Conservation (phyloP, 1,140 invertebrate genomes). For the Habropoda laboriosa region DNA sequence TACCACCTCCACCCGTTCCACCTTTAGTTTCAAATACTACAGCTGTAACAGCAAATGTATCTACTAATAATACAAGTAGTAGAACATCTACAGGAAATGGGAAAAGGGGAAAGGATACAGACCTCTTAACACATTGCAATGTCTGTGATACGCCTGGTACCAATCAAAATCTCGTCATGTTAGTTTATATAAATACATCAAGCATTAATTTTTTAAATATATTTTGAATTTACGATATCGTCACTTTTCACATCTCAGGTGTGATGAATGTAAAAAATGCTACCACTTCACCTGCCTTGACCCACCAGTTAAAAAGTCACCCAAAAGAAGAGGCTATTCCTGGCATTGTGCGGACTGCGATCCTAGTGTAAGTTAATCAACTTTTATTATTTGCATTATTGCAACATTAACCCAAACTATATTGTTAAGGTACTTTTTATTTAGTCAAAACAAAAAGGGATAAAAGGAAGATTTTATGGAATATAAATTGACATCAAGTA, state of each 20-base stretch:
- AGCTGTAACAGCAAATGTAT: conserved; percentile 30
- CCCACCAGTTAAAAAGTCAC: conserved; percentile 95
- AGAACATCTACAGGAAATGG: conserved; percentile 63
- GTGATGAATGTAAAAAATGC: conserved; percentile 94
- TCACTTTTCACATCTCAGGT: conserved; percentile 82
- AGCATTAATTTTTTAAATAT: conserved; percentile 14
- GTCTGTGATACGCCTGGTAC: conserved; percentile 85
- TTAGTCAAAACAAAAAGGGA: conserved; percentile 34
- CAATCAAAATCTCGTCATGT: conserved; percentile 87
- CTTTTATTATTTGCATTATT: conserved; percentile 47
- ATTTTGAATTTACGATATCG: conserved; percentile 3
- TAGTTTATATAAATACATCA: conserved; percentile 63
- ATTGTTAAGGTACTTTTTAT: conserved; percentile 61
- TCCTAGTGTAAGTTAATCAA: conserved; percentile 87
- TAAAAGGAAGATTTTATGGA: not conserved
- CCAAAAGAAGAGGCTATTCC: conserved; percentile 95
- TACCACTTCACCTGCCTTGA: conserved; percentile 96
- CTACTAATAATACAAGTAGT: conserved; percentile 54
- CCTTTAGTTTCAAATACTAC: conserved; percentile 17
- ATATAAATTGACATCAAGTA: not conserved
- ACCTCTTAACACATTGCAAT: conserved; percentile 84
- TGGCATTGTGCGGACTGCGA: conserved; percentile 98
- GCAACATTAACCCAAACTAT: conserved; percentile 13
- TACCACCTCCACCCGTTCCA: conserved; percentile 78
- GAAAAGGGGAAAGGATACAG: conserved; percentile 77